Conservation (phyloP, 1,140 invertebrate species). For the Wiebesia pumilae region DNA sequence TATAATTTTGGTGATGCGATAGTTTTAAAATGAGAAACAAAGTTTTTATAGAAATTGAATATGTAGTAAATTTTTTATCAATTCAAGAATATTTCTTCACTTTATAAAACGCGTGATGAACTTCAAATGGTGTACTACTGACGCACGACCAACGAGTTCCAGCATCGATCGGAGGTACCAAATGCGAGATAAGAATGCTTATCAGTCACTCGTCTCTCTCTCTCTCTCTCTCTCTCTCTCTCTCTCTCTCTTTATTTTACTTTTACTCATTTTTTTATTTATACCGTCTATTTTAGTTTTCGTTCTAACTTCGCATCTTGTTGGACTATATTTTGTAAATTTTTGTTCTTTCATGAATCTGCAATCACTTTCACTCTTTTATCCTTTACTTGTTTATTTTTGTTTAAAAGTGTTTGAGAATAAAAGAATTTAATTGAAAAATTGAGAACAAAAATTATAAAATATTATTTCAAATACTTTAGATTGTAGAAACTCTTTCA, state of each 20-base stretch:
- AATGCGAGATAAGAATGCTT: constrained; percentile 38
- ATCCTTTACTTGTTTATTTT: neutral
- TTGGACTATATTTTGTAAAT: neutral
- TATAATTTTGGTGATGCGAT: neutral
- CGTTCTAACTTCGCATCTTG: neutral
- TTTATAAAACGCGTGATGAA: neutral
- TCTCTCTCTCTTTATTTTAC: neutral
- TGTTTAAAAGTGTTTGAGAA: no score
- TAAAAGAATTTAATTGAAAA: no score
- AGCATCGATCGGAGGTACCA: constrained; percentile 19
- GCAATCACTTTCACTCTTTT: neutral
- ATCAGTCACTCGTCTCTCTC: constrained; percentile 6
- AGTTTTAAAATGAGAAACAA: neutral
- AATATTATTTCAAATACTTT: no score
- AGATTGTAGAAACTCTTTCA: no score
- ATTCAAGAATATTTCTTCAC: neutral
- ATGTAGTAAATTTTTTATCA: constrained; percentile 11
- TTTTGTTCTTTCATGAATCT: constrained; percentile 19
- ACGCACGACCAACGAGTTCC: neutral
- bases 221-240: neutral
- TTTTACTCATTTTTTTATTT: neutral
- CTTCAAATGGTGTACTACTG: neutral
- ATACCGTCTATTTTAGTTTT: neutral
- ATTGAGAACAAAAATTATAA: no score
- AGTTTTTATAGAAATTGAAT: neutral